Evolutionary conservation across 2,888 invertebrate species (phyloP), one percentile per base, ranked within the genome.

Genomic region (Thyatira batis): DNA sequence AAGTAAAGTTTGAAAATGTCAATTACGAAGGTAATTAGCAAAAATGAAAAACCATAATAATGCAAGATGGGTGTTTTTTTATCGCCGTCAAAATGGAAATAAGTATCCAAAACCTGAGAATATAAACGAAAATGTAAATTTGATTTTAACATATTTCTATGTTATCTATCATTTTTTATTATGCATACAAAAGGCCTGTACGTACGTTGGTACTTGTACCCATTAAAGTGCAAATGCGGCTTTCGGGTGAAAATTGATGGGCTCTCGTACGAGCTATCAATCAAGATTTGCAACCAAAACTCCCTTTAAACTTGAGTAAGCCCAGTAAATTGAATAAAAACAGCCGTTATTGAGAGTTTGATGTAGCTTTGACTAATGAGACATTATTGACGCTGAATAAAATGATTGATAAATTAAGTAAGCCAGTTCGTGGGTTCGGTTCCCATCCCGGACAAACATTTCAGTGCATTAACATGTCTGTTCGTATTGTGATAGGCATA

Each of bases 271-370:
- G 68, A 76, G 79, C 85, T 80, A 88, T 89, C 86, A 87, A 89
- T 89, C 88, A 89, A 85, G 87, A 87, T 87, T 86, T 84, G 78
- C 76, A 78, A 73, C 80, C 78, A 73, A 76, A 80, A 78, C 74
- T 77, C 78, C 75, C 67, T 77, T 71, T 73, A 74, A 77, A 83
- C 76, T 81, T 77, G 73, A 75, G 72, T 79, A 80, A 84, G 77
- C 78, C 67, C 57, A 69, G 74, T 72, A 80, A 84, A 88, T 87
- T 85, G 79, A 87, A 88, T 86, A 83, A 86, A 87, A 85, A 85
- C 75, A 81, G 67, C 28, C 23, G 45, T 53, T 56, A 65, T 65
- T 61, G 58, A 62, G 59, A 58, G 59, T 54, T 59, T 58, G 54
- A 53, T 59, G 55, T 43, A 48, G 17, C 52, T 55, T 55, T 61